A percentile compares a stretch with the other conserved stretches of the same genome.
Conservation (phyloP, 1,140 invertebrate species). For the Lethrus apterus region DNA sequence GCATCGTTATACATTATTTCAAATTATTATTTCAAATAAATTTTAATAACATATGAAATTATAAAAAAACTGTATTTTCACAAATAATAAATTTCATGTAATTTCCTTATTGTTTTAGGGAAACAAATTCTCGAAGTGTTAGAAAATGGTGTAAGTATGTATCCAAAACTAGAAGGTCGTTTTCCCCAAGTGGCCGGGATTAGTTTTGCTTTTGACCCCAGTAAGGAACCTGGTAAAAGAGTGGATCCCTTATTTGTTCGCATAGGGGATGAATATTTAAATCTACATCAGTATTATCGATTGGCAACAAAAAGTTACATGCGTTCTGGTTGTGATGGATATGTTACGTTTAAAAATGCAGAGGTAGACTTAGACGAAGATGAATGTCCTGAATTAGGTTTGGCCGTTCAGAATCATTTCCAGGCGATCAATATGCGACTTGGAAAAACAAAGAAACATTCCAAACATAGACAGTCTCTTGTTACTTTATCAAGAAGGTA, state of each 20-base stretch:
- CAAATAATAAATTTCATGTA: neutral
- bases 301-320: constrained; percentile 78
- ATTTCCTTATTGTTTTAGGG: constrained; percentile 41
- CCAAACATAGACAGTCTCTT: constrained; percentile 75
- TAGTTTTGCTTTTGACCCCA: constrained; percentile 77
- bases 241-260: constrained; percentile 66
- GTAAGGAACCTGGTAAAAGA: constrained; percentile 57
- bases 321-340: constrained; percentile 75
- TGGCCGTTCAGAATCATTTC: constrained; percentile 83
- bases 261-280: constrained; percentile 77
- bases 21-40: too few species aligned
- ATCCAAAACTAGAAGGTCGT: constrained; percentile 72
- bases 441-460: constrained; percentile 59
- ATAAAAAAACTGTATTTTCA: neutral
- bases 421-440: constrained; percentile 71
- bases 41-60: too few species aligned
- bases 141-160: constrained; percentile 69
- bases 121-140: constrained; percentile 61
- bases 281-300: constrained; percentile 63
- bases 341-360: constrained; percentile 66
- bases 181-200: constrained; percentile 78
- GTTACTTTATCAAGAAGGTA: constrained; percentile 69
- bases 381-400: constrained; percentile 71
- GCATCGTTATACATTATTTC: too few species aligned
- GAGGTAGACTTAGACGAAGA: constrained; percentile 57